A percentile compares a stretch with the other conserved stretches of the same genome.
Evolutionary conservation across 2,888 invertebrate species (phyloP).

Genomic region (Pantelozetes paolii): DNA sequence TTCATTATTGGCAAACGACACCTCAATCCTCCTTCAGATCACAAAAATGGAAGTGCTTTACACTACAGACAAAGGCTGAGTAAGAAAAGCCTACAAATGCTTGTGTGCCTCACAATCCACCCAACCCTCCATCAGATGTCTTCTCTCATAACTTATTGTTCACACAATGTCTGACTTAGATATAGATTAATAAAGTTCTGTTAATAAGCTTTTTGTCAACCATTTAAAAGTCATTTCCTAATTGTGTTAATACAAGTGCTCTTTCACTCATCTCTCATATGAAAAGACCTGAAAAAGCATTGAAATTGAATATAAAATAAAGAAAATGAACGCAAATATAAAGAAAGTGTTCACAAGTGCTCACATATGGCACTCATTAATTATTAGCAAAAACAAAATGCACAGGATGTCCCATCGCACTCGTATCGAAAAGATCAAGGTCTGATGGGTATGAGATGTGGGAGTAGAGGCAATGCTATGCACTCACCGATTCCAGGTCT

Average conservation of each 20-base stretch:
- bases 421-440: conserved; percentile 26
- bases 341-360: neutral
- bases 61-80: neutral
- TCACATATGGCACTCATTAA: conserved; percentile 43
- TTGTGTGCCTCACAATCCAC: neutral
- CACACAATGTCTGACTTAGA: neutral
- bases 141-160: neutral
- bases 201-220: neutral
- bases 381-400: conserved; percentile 42
- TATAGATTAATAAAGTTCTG: neutral
- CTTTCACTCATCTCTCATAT: neutral
- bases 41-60: conserved; percentile 14
- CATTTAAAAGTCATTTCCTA: neutral
- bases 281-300: neutral
- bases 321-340: neutral
- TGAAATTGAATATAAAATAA: neutral
- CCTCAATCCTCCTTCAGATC: conserved; percentile 24
- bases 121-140: neutral
- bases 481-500: conserved; percentile 5
- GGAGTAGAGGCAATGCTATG: neutral
- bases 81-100: neutral
- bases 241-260: neutral
- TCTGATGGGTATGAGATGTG: neutral
- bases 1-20: conserved; percentile 24
- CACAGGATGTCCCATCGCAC: conserved; percentile 42